These are phyloP conservation scores for Salvelinus fontinalis DNA, from an alignment of 2,113 vertebrate species.

Conservation along the genomic window DNA sequence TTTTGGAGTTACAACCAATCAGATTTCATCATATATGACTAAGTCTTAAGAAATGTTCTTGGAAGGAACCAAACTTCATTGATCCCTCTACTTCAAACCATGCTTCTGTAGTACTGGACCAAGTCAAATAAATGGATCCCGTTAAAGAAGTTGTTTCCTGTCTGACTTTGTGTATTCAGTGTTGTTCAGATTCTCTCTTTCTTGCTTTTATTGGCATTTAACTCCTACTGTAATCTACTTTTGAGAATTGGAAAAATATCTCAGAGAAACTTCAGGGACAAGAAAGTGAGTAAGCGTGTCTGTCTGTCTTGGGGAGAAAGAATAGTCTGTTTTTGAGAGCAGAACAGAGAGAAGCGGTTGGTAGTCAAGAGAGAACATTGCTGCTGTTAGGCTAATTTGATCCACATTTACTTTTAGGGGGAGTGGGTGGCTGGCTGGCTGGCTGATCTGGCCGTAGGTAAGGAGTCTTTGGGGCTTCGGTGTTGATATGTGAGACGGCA, in stretches of 20 bases:
- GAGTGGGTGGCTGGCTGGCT: constrained; percentile 25
- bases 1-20: constrained; percentile 37
- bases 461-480: constrained; percentile 45
- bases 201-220: not conserved
- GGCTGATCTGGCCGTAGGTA: constrained; percentile 23
- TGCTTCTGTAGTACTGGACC: constrained; percentile 70
- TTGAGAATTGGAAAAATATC: not conserved
- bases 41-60: constrained; percentile 59
- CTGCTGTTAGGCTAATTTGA: constrained; percentile 67
- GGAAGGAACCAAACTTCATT: constrained; percentile 23
- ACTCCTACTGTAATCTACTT: not conserved
- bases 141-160: constrained; percentile 43
- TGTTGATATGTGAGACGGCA: constrained; percentile 61
- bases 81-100: constrained; percentile 58
- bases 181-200: not conserved
- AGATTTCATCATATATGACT: constrained; percentile 47
- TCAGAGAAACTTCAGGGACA: not conserved
- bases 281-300: not conserved
- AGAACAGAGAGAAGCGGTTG: constrained; percentile 53
- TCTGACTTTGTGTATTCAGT: constrained; percentile 13
- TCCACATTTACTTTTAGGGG: constrained; percentile 63
- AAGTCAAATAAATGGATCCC: constrained; percentile 75
- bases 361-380: constrained; percentile 61
- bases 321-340: constrained; percentile 58
- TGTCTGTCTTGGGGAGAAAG: constrained; percentile 51